Evolutionary conservation across 2,113 vertebrate species (phyloP), one percentile per base, ranked within the genome.

Genomic region (Melanotaenia duboulayi): DNA sequence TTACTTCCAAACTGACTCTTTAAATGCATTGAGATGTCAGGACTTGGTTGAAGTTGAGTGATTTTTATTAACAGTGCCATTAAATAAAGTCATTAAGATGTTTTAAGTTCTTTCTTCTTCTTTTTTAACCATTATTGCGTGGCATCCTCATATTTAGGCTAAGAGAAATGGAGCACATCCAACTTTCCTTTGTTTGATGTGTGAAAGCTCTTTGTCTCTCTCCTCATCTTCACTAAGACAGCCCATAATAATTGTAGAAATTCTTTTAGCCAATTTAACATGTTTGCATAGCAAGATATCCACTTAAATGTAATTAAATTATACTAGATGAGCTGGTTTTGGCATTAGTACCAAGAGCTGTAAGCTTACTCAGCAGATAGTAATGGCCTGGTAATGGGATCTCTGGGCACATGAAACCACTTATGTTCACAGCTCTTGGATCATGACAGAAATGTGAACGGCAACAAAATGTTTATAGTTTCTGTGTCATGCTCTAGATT

Each of bases 101-200:
- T 51, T 74, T 4, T 77, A 9, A 20, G 22, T 24, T 52, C 72
- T 37, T 12, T 66, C 7, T 10, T 37, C 23, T 63, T 49, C 6
- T 35, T 10, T 37, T 20, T 59, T 49, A 55, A 12, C 37, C 56
- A 37, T 59, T 66, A 22, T 64, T 57, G 9, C 48, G 64, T 9
- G 35, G 46, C 50, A 64, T 76, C 71, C 65, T 87, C 49, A 20
- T 79, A 37, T 76, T 57, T 69, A 64, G 48, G 5, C 46, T 13
- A 7, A 67, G 40, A 69, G 16, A 67, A 25, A 40, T 4, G 10
- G 13, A 14, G 40, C 11, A 50, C 1, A 20, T 57, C 73, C 40
- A 42, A 16, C 40, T 4, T 76, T 81, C 75, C 51, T 56, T 76
- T 10, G 49, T 49, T 77, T 71, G 20, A 63, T 37, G 46, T 44